Conservation (phyloP, 2,113 vertebrate species). For the Pao palembangensis region DNA sequence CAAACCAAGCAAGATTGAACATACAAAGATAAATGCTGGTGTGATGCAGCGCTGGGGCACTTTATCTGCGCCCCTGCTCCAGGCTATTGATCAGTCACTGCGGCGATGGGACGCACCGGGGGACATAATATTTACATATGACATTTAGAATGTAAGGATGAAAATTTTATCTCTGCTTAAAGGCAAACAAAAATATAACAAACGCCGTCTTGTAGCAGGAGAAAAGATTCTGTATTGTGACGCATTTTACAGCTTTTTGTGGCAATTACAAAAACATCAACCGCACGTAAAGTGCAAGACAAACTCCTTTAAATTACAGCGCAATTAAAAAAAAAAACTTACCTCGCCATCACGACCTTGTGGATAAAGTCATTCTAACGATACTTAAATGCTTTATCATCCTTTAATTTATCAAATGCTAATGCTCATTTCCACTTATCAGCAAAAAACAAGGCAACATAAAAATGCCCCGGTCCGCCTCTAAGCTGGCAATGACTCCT, state of each 20-base stretch:
- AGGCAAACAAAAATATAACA: conserved; percentile 11
- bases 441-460: conserved; percentile 1
- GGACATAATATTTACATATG: conserved; percentile 27
- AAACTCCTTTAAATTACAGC: conserved; percentile 18
- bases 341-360: conserved; percentile 28
- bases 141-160: conserved; percentile 31
- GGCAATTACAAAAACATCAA: neutral
- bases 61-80: conserved; percentile 17
- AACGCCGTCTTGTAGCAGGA: neutral
- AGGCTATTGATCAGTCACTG: conserved; percentile 27
- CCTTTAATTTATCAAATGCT: conserved; percentile 35
- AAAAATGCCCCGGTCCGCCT: conserved; percentile 11
- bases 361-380: conserved; percentile 24
- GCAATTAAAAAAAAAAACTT: conserved; percentile 24
- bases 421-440: conserved; percentile 28
- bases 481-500: conserved; percentile 32
- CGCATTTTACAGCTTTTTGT: too few species aligned
- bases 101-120: conserved; percentile 33
- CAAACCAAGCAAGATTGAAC: conserved; percentile 15
- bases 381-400: conserved; percentile 43
- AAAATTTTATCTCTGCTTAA: neutral
- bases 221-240: too few species aligned
- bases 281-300: conserved; percentile 14
- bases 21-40: conserved; percentile 19
- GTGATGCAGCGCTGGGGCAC: conserved; percentile 8